Evolutionary conservation across 2,888 invertebrate genomes (phyloP).

Genomic region (Teleiodes luculella): DNA sequence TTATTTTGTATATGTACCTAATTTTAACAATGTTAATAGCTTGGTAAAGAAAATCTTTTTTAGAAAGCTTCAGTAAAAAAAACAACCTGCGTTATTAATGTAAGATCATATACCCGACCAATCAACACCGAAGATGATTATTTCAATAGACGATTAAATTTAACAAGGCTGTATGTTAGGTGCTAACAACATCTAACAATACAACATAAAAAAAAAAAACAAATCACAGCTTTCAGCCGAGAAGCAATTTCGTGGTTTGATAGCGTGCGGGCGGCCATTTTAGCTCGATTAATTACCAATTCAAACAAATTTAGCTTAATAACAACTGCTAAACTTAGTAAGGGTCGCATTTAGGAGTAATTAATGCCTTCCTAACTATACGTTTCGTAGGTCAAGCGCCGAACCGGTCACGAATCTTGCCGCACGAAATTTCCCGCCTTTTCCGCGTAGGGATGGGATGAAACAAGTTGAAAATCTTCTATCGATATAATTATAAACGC

Average conservation of each 20-base stretch:
- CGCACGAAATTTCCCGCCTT: constrained; percentile 21
- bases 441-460: constrained; percentile 17
- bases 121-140: too few species aligned
- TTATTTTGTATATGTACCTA: too few species aligned
- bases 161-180: not conserved
- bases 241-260: constrained; percentile 15
- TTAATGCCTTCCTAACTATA: constrained; percentile 47
- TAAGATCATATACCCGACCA: not conserved
- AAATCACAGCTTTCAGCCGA: constrained; percentile 21
- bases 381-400: constrained; percentile 21
- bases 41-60: too few species aligned
- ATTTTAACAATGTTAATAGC: too few species aligned
- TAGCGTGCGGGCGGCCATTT: constrained; percentile 59
- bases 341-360: constrained; percentile 53
- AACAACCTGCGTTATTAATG: not conserved
- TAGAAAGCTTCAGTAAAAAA: too few species aligned
- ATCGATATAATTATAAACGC: constrained; percentile 8
- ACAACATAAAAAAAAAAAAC: constrained; percentile 33
- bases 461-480: not conserved
- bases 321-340: constrained; percentile 54
- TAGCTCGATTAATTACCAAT: constrained; percentile 60
- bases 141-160: not conserved
- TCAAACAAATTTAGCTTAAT: constrained; percentile 73
- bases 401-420: constrained; percentile 18
- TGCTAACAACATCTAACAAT: not conserved